Base-by-base conservation (phyloP, 2,888 invertebrate species). In the Cistogaster globosa region DNA sequence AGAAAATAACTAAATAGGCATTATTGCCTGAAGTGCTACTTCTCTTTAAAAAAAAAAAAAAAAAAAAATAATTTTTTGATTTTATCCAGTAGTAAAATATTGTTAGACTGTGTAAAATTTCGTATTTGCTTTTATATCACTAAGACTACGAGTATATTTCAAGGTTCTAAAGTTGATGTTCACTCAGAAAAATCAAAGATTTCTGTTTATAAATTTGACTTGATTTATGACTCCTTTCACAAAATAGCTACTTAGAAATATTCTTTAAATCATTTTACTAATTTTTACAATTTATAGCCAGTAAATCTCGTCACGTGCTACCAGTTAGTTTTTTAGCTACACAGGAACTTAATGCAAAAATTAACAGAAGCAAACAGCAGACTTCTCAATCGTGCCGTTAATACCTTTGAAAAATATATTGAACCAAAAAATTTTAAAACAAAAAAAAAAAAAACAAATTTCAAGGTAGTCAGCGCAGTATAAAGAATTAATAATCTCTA, bases 231-330 rank as follows among this genome's bases (percentile, higher is more conserved):
- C 26, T 53, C 77, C 77, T 78, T 78, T 78, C 77, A 78, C 68
- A 62, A 78, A 69, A 26, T 38, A 38, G 18, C 6, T 48, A n/a
- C 42, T 58, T 18, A 14, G 11, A 51, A 51, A 14, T 22, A 51
- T 58, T 32, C 51, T 48, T 51, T 5, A 60, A 68, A 51, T 2
- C 72, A 71, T 51, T 20, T 76, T 20, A 22, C 14, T 60, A 77
- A 42, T 68, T 77, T 68, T 51, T 48, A 51, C 48, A 22, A 51
- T 68, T 68, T 60, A 68, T 26, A 38, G 53, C 18, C 60, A 32
- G 45, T 38, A 68, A 65, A 48, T 77, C 74, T 69, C 74, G 81
- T 84, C 84, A 81, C 84, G 84, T 84, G 84, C 84, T 81, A 42
- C 63, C 45, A 76, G 79, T 84, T 75, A 63, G 57, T 68, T 71